Percentiles rank a stretch among this genome's conserved stretches.
Evolutionary conservation across 2,113 vertebrate species (phyloP).

Genomic region (Chinchilla lanigera): DNA sequence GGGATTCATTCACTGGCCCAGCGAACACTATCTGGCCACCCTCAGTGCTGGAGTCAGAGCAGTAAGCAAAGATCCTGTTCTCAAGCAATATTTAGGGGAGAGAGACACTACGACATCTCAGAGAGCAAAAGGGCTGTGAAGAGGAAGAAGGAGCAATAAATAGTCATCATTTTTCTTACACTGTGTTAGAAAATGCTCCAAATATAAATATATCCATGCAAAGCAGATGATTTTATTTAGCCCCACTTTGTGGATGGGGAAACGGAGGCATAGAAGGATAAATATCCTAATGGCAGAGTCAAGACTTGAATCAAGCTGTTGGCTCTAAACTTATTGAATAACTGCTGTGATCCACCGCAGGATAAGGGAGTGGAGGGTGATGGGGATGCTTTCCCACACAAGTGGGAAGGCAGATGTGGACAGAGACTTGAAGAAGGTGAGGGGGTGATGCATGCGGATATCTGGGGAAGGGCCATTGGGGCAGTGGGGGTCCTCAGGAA

Average conservation of each 20-base stretch:
- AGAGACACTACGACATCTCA: accelerated
- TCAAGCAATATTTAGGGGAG: not conserved
- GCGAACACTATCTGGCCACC: not conserved
- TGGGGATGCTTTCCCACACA: too few species aligned
- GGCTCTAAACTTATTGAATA: not conserved
- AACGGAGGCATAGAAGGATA: constrained; percentile 10
- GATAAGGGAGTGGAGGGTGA: accelerated
- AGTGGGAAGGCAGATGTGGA: not conserved
- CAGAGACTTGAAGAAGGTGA: not conserved
- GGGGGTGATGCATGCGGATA: accelerated
- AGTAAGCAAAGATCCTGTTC: not conserved
- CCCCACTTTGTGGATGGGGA: not conserved
- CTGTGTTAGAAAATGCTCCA: not conserved
- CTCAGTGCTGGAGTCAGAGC: not conserved
- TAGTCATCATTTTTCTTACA: not conserved
- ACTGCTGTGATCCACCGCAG: too few species aligned
- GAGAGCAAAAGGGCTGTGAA: not conserved
- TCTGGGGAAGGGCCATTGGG: not conserved
- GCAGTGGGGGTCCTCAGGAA: not conserved
- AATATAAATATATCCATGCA: not conserved
- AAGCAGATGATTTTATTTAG: not conserved
- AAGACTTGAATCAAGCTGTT: not conserved
- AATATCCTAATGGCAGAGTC: not conserved
- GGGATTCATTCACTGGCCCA: not conserved
- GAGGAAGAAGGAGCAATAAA: not conserved